These are phyloP conservation scores for Glaucopsyche alexis DNA, from an alignment of 2,888 invertebrate species.

Conservation along the genomic window DNA sequence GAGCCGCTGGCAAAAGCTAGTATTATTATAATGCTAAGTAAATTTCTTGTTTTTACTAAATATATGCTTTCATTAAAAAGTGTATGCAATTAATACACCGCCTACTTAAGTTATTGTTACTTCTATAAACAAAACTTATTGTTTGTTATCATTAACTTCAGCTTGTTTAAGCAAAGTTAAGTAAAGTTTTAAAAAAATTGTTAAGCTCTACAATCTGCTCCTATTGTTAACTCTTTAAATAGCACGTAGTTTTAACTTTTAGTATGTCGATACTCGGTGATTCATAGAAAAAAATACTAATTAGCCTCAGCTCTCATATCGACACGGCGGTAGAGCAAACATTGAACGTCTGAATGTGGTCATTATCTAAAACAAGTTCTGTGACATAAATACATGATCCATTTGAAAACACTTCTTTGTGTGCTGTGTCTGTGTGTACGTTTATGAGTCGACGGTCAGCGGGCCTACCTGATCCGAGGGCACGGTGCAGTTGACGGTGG, in stretches of 20 bases:
- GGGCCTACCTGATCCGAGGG: conserved; percentile 78
- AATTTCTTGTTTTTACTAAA: too few species aligned
- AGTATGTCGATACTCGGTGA: neutral
- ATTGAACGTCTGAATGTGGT: conserved; percentile 13
- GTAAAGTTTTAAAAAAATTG: neutral
- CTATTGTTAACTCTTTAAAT: neutral
- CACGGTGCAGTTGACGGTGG: conserved; percentile 83
- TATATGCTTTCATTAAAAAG: too few species aligned
- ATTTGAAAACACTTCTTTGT: conserved; percentile 27
- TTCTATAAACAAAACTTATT: neutral
- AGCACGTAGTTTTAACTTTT: neutral
- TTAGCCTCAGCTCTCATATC: conserved; percentile 24
- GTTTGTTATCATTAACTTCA: neutral
- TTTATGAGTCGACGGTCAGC: neutral
- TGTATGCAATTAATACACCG: too few species aligned
- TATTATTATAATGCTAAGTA: too few species aligned
- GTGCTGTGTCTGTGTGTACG: neutral
- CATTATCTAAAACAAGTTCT: conserved; percentile 28
- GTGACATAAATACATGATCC: conserved; percentile 22
- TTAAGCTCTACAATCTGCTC: neutral
- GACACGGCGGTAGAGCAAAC: conserved; percentile 12
- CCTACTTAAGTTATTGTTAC: neutral
- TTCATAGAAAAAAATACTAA: conserved; percentile 17
- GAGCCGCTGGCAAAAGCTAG: too few species aligned
- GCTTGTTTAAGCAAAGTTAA: neutral